Base-by-base conservation (phyloP, 2,113 vertebrate genomes). In the Brachyhypopomus occidentalis region DNA sequence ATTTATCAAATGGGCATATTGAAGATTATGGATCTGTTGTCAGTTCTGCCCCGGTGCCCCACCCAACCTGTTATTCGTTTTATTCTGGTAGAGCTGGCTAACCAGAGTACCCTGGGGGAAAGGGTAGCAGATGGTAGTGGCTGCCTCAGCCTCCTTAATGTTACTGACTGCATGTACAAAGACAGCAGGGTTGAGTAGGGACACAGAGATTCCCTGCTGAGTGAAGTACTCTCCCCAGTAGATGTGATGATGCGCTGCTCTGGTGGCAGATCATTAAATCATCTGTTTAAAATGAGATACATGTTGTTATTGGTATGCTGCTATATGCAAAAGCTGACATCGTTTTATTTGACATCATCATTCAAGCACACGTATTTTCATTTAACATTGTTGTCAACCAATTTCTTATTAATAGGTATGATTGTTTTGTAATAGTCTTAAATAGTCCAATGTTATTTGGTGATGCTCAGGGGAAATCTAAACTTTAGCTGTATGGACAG, bases 91-190 rank as follows among this genome's bases (percentile, higher is more conserved):
- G 52, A 63, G 55, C 52, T 81, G 69, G 71, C 27, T 73, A 69
- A 76, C 72, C 78, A 82, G 66, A 45, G 38, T 27, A 52, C 73
- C 81, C 66, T 20, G 83, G 58, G 75, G 59, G 27, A 77, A 77
- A 41, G 58, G 81, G 73, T 72, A 86, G 75, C 87, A 88, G 87
- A 88, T 88, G 87, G 87, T 80, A 59, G 59, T 73, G 74, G 73
- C 75, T 77, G 78, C 62, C 75, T 81, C 55, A 60, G 74, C 73
- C 78, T 79, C 77, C 79, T 73, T 78, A 30, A 78, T 45, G 80
- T 83, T 76, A 82, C 59, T 85, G 77, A 19, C 62, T 78, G 45
- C 73, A 77, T 80, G 79, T 79, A 74, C 69, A 83, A 74, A 86
- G 74, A 74, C 80, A 85, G 72, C 63, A 56, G 48, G 63, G 64